Conservation (phyloP, 2,888 invertebrate species). For the Chaetoderma sp. region DNA sequence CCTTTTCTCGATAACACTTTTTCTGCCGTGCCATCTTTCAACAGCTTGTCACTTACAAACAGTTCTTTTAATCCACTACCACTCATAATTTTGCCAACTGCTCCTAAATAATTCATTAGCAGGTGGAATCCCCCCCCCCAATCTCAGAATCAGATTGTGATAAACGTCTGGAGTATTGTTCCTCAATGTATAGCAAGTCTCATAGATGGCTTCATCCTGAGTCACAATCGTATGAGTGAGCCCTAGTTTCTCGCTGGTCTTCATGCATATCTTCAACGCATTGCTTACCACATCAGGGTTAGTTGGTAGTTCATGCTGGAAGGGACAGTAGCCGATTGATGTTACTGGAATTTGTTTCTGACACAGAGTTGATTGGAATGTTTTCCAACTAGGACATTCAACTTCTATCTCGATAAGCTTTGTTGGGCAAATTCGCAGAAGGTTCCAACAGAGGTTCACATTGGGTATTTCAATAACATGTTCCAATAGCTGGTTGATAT, state of each 20-base stretch:
- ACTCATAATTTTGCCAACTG: too few relatives aligned
- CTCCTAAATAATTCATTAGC: too few relatives aligned
- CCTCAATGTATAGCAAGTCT: constrained; percentile 1
- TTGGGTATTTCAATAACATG: too few relatives aligned
- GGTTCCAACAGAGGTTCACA: constrained; percentile 1
- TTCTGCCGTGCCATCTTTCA: constrained; percentile 1
- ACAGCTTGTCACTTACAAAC: too few relatives aligned
- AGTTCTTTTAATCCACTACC: too few relatives aligned
- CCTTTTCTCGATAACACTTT: constrained; percentile 5
- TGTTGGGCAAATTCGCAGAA: not conserved
- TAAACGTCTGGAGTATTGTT: not conserved
- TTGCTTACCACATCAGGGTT: constrained; percentile 4
- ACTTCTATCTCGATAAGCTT: constrained; percentile 4
- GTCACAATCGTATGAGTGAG: constrained; percentile 4
- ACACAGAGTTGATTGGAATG: not conserved
- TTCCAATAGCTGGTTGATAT: too few relatives aligned
- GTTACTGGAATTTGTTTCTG: not conserved
- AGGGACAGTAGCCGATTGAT: constrained; percentile 7
- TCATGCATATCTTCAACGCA: constrained; percentile 4
- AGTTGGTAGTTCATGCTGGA: not conserved
- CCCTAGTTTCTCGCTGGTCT: not conserved
- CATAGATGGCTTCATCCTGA: too few relatives aligned
- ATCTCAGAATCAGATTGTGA: not conserved
- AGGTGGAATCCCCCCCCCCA: constrained; percentile 9
- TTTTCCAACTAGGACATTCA: constrained; percentile 7